Evolutionary conservation across 2,113 vertebrate species (phyloP).

Genomic region (Lota lota): DNA sequence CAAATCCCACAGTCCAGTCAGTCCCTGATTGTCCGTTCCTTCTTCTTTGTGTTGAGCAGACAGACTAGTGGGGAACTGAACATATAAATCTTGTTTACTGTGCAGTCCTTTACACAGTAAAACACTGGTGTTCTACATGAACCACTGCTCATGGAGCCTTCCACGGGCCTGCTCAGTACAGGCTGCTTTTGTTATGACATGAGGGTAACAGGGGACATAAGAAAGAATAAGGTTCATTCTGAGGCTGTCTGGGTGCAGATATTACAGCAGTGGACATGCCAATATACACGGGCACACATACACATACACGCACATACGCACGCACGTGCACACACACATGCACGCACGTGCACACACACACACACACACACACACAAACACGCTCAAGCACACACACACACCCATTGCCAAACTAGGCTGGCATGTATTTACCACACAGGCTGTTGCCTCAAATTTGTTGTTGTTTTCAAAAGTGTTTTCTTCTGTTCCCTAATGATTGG

Average conservation of each 20-base stretch:
- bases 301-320: constrained; percentile 4
- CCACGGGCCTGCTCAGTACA: constrained; percentile 25
- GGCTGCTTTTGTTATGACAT: constrained; percentile 22
- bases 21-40: too few relatives aligned
- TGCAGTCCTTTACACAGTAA: neutral
- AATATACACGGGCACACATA: neutral
- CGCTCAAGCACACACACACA: constrained; percentile 1
- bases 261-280: constrained; percentile 4
- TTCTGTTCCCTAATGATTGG: neutral
- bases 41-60: too few relatives aligned
- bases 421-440: neutral
- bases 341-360: constrained; percentile 6
- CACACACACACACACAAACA: constrained; percentile 1
- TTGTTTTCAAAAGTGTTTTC: neutral
- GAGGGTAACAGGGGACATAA: constrained; percentile 14
- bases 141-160: constrained; percentile 5
- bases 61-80: too few relatives aligned
- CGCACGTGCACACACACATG: constrained; percentile 9
- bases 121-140: constrained; percentile 8
- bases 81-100: neutral
- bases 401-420: neutral
- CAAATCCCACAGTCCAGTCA: too few relatives aligned
- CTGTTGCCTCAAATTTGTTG: neutral
- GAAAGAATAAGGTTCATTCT: constrained; percentile 22
- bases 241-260: constrained; percentile 1